Evolutionary conservation across 2,797 vertebrate species (phyloP).

Genomic region (Acipenser oxyrinchus): DNA sequence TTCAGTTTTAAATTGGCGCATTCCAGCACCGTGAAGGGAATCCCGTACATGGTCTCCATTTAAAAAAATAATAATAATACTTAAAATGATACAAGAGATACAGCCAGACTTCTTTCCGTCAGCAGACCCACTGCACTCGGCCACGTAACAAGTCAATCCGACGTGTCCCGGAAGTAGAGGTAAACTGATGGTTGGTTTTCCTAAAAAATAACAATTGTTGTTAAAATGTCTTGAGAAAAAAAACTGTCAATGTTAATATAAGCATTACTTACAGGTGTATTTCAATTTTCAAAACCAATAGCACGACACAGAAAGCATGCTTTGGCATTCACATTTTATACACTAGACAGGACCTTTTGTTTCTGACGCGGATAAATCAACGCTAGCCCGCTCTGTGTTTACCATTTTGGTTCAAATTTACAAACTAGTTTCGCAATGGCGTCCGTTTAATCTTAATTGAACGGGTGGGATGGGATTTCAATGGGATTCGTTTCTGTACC

Average conservation of each 20-base stretch:
- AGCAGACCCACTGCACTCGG: conserved; percentile 5
- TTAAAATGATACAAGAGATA: not conserved
- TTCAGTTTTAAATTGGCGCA: conserved; percentile 95
- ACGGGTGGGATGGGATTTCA: no score
- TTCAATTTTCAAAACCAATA: conserved; percentile 5
- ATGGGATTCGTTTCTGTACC: no score
- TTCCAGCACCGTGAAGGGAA: conserved; percentile 84
- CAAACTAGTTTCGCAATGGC: not conserved
- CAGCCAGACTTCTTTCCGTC: not conserved
- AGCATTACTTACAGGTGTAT: no score
- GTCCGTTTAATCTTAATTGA: not conserved
- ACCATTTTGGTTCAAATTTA: conserved; percentile 10
- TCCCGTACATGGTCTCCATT: conserved; percentile 82
- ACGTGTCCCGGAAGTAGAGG: conserved; percentile 63
- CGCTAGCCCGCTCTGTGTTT: no score
- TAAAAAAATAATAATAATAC: no score
- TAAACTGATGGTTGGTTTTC: not conserved
- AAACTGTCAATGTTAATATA: not conserved
- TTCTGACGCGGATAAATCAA: conserved; percentile 7
- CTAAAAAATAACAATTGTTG: not conserved
- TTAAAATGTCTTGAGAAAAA: no score
- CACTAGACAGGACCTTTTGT: not conserved
- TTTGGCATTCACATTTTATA: not conserved
- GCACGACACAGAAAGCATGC: not conserved
- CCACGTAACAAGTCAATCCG: conserved; percentile 9